These are phyloP conservation scores for Rhadinocentrus ornatus DNA, from an alignment of 2,797 vertebrate genomes.

Conservation along the genomic window DNA sequence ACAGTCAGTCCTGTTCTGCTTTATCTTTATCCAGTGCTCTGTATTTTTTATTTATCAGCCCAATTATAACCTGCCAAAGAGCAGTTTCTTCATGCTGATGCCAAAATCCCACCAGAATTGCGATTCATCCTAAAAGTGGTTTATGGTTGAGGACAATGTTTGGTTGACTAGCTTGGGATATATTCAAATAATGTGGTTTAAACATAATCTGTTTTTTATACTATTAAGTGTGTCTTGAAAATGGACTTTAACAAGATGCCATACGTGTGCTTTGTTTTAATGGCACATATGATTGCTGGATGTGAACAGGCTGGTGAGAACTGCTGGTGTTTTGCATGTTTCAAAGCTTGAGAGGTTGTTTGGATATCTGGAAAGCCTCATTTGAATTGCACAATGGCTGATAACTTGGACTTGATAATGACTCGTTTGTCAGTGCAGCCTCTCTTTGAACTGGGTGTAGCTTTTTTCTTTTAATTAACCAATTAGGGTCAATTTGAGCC, in stretches of 20 bases:
- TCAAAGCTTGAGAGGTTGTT: conserved; percentile 10
- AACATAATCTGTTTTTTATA: not conserved
- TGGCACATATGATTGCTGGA: conserved; percentile 20
- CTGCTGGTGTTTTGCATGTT: conserved; percentile 37
- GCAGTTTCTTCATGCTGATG: not conserved
- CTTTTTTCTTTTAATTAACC: conserved; percentile 44
- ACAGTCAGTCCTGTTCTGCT: not conserved
- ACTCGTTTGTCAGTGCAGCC: conserved; percentile 49
- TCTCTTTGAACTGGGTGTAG: conserved; percentile 34
- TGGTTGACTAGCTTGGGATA: not conserved
- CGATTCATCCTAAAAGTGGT: not conserved
- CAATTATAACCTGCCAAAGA: not conserved
- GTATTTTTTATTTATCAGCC: not conserved
- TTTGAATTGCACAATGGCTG: conserved; percentile 59
- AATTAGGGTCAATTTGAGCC: conserved; percentile 65
- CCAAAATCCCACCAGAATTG: not conserved
- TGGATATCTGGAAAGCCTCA: conserved; percentile 50
- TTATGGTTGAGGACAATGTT: not conserved
- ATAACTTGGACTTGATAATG: conserved; percentile 48
- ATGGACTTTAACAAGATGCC: not conserved
- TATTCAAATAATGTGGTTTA: not conserved
- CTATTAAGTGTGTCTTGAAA: not conserved
- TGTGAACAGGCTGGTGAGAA: conserved; percentile 36
- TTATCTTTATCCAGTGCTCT: not conserved
- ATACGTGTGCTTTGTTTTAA: not conserved